phyloP scores from a whole-genome alignment of 1,140 invertebrate species.

The Tyrophagus putrescentiae region DNA sequence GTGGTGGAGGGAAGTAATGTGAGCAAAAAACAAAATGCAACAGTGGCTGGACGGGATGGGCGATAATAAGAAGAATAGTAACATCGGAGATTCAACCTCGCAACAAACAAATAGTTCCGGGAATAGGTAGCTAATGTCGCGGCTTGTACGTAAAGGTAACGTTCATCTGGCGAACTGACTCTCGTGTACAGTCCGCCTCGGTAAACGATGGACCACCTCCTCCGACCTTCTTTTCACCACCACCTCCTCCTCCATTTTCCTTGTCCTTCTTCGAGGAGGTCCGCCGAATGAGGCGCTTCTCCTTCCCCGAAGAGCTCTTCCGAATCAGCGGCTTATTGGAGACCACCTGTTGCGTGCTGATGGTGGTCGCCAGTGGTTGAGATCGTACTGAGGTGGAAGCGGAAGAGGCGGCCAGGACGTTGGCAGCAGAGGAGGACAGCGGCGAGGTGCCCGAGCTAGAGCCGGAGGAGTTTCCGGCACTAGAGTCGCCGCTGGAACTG shows the following conservation, averaged over 20 bases:
- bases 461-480: conserved; percentile 16
- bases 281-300: conserved; percentile 46
- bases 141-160: conserved; percentile 50
- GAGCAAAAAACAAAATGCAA: too few relatives aligned
- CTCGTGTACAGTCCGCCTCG: conserved; percentile 41
- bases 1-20: too few relatives aligned
- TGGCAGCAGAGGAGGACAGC: too few relatives aligned
- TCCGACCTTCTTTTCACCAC: conserved; percentile 11
- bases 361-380: background rate
- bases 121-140: too few relatives aligned
- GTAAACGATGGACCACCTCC: conserved; percentile 24
- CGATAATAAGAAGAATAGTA: too few relatives aligned
- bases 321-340: conserved; percentile 36
- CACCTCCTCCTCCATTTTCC: conserved; percentile 31
- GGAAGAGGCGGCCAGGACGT: background rate
- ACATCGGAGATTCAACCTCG: too few relatives aligned
- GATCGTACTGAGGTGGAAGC: background rate
- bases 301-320: conserved; percentile 44
- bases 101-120: too few relatives aligned
- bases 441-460: too few relatives aligned
- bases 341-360: background rate
- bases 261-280: conserved; percentile 46
- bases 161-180: conserved; percentile 45
- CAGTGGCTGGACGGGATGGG: too few relatives aligned
- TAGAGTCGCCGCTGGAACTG: background rate